phyloP scores from a whole-genome alignment of 2,113 vertebrate species.

The Xiphorhynchus elegans region DNA sequence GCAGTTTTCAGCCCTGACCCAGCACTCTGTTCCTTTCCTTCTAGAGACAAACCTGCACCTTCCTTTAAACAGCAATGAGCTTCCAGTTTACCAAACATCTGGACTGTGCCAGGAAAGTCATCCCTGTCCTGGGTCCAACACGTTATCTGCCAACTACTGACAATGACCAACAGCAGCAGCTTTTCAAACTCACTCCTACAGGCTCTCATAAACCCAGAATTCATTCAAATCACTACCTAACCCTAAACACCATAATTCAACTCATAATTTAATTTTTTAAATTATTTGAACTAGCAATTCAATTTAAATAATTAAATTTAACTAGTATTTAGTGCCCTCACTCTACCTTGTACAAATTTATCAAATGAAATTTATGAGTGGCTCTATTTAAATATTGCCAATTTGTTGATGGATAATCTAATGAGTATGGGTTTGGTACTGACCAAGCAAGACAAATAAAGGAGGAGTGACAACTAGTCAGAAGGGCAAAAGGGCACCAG shows the following conservation, averaged over 20 bases:
- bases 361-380: neutral
- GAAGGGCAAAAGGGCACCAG: neutral
- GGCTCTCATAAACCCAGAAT: neutral
- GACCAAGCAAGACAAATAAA: neutral
- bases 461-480: neutral
- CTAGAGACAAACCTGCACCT: neutral
- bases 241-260: neutral
- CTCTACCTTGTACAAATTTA: neutral
- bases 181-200: neutral
- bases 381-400: neutral
- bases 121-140: neutral
- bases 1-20: neutral
- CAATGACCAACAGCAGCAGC: neutral
- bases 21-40: neutral
- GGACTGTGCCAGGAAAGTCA: neutral
- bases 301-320: neutral
- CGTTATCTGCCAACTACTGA: neutral
- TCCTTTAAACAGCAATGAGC: neutral
- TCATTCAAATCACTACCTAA: neutral
- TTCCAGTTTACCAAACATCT: neutral
- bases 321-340: neutral
- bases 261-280: neutral
- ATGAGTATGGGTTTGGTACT: neutral
- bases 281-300: neutral
- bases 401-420: neutral